A percentile compares a stretch with the other conserved stretches of the same genome.
Conservation (phyloP, 1,140 invertebrate species). For the Pogonognathellus flavescens region DNA sequence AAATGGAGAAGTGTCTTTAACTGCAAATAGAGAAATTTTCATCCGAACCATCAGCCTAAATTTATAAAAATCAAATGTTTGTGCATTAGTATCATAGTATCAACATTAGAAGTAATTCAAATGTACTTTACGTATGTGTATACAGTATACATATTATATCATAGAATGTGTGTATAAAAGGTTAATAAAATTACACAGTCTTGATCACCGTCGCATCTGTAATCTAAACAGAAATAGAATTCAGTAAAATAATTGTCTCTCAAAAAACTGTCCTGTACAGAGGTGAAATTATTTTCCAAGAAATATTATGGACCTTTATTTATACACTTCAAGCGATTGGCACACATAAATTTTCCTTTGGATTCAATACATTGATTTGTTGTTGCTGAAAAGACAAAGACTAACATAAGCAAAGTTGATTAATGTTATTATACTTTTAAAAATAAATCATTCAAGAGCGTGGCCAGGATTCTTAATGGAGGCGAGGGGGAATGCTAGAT, state of each 20-base stretch:
- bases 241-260: no score
- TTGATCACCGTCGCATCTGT: slow-evolving; percentile 6
- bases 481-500: no score
- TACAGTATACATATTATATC: no score
- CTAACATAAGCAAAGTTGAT: no score
- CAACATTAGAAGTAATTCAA: no score
- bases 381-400: no score
- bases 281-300: no score
- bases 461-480: no score
- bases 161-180: not conserved
- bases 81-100: not conserved
- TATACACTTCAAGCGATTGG: not conserved
- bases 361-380: slow-evolving; percentile 3
- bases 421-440: no score
- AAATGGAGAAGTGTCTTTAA: not conserved
- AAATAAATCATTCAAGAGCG: no score
- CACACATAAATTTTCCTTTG: slow-evolving; percentile 1
- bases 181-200: not conserved
- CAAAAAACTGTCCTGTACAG: no score
- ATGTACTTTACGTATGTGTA: no score
- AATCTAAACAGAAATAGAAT: not conserved
- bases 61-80: not conserved
- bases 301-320: slow-evolving; percentile 17
- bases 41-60: not conserved
- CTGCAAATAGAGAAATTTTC: not conserved